Conservation (phyloP, 2,888 invertebrate genomes). For the Andrena minutula region DNA sequence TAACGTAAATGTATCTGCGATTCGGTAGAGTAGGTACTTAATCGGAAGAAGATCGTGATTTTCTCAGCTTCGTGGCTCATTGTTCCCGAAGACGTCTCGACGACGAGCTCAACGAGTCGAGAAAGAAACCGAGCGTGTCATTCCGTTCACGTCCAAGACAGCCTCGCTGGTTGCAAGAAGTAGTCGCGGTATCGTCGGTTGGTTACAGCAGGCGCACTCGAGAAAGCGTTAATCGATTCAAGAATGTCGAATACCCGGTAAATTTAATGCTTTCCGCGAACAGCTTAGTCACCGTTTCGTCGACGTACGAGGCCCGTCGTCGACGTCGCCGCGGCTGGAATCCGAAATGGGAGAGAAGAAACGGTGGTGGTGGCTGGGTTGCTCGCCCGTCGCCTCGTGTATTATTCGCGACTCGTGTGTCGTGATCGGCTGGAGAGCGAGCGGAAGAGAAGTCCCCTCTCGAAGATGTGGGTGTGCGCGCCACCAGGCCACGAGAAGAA, state of each 20-base stretch:
- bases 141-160: conserved; percentile 64
- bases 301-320: conserved; percentile 33
- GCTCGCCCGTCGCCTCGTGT: conserved; percentile 7
- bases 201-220: conserved; percentile 40
- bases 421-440: conserved; percentile 20
- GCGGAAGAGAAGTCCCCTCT: neutral
- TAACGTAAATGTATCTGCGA: neutral
- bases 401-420: conserved; percentile 44
- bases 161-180: conserved; percentile 63
- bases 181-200: conserved; percentile 54
- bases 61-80: neutral
- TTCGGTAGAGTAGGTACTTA: neutral
- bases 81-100: conserved; percentile 9
- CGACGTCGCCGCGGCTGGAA: conserved; percentile 55
- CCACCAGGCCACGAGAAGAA: conserved; percentile 33
- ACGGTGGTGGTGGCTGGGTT: conserved; percentile 7
- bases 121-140: conserved; percentile 35
- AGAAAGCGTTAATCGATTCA: conserved; percentile 71
- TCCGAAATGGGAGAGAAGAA: conserved; percentile 61
- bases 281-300: conserved; percentile 74
- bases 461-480: conserved; percentile 21
- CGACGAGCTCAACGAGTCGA: conserved; percentile 6
- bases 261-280: conserved; percentile 74
- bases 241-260: conserved; percentile 65
- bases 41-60: conserved; percentile 6